Evolutionary conservation across 2,113 vertebrate species (phyloP).

Genomic region (Campylorhamphus procurvoides): DNA sequence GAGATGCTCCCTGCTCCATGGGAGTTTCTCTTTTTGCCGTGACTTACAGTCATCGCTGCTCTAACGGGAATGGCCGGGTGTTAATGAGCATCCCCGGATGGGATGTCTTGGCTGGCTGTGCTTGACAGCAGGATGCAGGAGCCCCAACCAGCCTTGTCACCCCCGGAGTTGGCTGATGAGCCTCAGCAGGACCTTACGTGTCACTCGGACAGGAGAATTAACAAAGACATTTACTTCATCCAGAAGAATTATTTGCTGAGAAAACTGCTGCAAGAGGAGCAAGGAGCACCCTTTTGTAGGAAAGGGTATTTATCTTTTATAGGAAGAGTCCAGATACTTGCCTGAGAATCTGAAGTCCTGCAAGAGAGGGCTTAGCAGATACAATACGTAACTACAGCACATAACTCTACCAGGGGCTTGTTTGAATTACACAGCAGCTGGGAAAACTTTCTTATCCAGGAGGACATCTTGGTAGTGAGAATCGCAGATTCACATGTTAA

Average conservation of each 20-base stretch:
- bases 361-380: background rate
- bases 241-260: background rate
- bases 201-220: background rate
- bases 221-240: background rate
- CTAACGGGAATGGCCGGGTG: background rate
- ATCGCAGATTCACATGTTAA: background rate
- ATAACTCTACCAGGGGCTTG: background rate
- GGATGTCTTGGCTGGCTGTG: background rate
- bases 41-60: background rate
- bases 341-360: background rate
- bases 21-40: background rate
- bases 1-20: background rate
- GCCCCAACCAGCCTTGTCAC: background rate
- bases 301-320: background rate
- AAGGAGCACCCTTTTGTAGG: background rate
- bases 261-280: background rate
- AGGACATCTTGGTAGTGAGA: background rate
- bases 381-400: background rate
- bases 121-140: background rate
- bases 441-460: background rate
- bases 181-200: background rate
- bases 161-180: background rate
- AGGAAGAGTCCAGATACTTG: background rate
- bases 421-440: background rate
- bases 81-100: constrained; percentile 24